Evolutionary conservation across 2,888 invertebrate genomes (phyloP), one percentile per base, ranked within the genome.

Genomic region (Lottia gigantea): DNA sequence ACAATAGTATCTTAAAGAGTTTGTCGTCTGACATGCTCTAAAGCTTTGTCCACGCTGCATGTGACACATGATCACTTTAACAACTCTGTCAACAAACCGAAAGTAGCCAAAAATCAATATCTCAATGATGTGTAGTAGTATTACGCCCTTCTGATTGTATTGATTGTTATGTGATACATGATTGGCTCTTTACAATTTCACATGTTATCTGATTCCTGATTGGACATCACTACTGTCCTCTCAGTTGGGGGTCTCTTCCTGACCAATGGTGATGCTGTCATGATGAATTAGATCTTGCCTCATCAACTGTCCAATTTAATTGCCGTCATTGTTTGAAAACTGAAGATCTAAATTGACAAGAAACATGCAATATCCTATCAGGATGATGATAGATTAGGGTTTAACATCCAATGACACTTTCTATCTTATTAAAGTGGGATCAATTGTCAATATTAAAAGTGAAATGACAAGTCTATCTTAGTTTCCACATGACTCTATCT

Each of bases 61-160:
- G 19, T 55, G 55, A 55, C 55, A 55, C 55, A 55, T 55, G 23
- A 55, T 55, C 55, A 55, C 12, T 55, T 23, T 55, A 40, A 55
- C 55, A 55, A 19, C 55, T 55, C 55, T 55, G 23, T 55, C 19
- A 55, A 55, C 55, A 55, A 23, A 23, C 55, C 19, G 19, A 23
- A 55, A 55, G 19, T 55, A 55, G 55, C 19, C 55, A 3, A 19
- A 19, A 55, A 55, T 55, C 55, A 55, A 55, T 55, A 55, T 55
- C 55, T 23, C 40, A 40, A 40, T 55, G 23, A 19, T 55, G 55
- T 55, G 19, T 23, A 55, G 19, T 12, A 55, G 12, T 23, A 55
- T 23, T 55, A 55, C 19, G 23, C 11, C 19, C 23, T 19, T 49
- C 16, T 19, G 7, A 49, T 19, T 19, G 23, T 23, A 23, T 55